Percentiles rank a stretch among this genome's conserved stretches.
These are phyloP conservation scores for Callopanchax toddi DNA, from an alignment of 2,113 vertebrate genomes.

Conservation along the genomic window DNA sequence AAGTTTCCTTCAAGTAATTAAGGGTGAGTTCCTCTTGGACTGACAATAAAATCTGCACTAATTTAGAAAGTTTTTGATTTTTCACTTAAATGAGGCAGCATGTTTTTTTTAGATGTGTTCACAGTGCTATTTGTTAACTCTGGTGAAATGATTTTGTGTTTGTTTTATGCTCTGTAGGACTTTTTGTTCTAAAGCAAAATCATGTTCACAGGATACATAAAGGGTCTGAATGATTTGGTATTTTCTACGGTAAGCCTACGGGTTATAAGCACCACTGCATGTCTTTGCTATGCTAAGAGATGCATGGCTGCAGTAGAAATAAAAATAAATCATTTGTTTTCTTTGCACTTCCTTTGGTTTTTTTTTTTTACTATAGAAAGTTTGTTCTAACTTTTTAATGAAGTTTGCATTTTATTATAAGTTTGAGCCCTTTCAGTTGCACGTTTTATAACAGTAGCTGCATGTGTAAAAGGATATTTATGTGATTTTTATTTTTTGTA, in stretches of 20 bases:
- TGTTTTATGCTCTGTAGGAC: constrained; percentile 77
- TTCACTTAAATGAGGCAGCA: constrained; percentile 35
- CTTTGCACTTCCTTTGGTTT: constrained; percentile 20
- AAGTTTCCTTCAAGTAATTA: constrained; percentile 53
- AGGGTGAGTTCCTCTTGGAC: constrained; percentile 62
- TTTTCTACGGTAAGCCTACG: constrained; percentile 77
- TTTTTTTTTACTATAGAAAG: not conserved
- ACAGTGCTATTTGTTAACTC: constrained; percentile 36
- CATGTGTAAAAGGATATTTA: constrained; percentile 7
- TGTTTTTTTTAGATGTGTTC: constrained; percentile 18
- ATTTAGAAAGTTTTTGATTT: constrained; percentile 21
- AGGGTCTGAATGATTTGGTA: constrained; percentile 82
- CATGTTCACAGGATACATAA: constrained; percentile 79
- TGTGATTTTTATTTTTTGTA: constrained; percentile 40
- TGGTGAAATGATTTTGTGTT: constrained; percentile 68
- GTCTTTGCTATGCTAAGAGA: constrained; percentile 62
- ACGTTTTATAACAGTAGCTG: constrained; percentile 29
- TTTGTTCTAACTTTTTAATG: not conserved
- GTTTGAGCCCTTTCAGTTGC: constrained; percentile 20
- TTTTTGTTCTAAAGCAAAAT: constrained; percentile 75
- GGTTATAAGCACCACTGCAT: constrained; percentile 66
- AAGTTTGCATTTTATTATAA: not conserved
- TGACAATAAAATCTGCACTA: not conserved
- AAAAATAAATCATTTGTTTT: constrained; percentile 25
- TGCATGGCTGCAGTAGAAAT: constrained; percentile 65